These are phyloP conservation scores for Agapetus fuscipes DNA, from an alignment of 2,888 invertebrate genomes.

Conservation along the genomic window DNA sequence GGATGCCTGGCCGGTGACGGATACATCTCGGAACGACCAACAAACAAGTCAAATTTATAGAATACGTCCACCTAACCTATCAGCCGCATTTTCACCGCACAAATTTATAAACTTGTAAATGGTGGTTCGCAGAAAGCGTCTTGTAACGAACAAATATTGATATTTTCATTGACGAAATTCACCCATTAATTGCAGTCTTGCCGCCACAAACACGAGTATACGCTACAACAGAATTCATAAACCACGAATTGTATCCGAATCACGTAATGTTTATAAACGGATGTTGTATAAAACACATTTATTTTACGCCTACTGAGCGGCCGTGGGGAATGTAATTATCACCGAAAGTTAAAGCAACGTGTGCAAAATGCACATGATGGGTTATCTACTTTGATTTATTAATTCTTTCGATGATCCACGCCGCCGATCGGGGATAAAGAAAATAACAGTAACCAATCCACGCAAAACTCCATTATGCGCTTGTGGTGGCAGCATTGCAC, in stretches of 20 bases:
- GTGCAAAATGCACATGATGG: too few species aligned
- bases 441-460: slow-evolving; percentile 12
- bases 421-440: slow-evolving; percentile 13
- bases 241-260: slow-evolving; percentile 10
- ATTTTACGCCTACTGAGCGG: too few species aligned
- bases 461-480: too few species aligned
- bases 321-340: too few species aligned
- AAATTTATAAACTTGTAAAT: too few species aligned
- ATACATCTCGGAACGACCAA: slow-evolving; percentile 49
- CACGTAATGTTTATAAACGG: slow-evolving; percentile 12
- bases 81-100: slow-evolving; percentile 9
- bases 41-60: slow-evolving; percentile 7
- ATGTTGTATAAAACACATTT: slow-evolving; percentile 6
- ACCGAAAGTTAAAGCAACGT: too few species aligned
- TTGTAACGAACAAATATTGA: slow-evolving; percentile 2
- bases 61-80: slow-evolving; percentile 11
- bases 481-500: slow-evolving; percentile 12
- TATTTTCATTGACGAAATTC: slow-evolving; percentile 12
- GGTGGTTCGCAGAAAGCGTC: too few species aligned
- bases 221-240: slow-evolving; percentile 14
- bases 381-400: too few species aligned
- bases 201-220: slow-evolving; percentile 16
- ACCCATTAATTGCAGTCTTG: slow-evolving; percentile 14
- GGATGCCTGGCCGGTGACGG: slow-evolving; percentile 69
- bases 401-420: slow-evolving; percentile 9